Conservation (phyloP, 2,113 vertebrate species). For the Gadus macrocephalus region DNA sequence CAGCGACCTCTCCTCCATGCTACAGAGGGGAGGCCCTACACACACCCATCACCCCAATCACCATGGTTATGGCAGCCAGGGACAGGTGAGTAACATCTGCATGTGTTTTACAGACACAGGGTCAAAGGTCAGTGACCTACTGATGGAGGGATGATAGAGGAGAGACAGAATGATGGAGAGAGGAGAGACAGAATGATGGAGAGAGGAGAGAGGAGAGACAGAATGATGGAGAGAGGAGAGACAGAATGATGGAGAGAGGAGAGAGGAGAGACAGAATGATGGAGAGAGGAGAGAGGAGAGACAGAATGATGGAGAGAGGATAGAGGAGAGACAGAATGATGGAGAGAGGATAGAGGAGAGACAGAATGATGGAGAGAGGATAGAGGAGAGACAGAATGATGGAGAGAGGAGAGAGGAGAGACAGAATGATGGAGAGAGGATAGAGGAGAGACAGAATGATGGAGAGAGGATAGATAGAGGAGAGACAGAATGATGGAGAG, state of each 20-base stretch:
- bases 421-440: background rate
- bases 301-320: background rate
- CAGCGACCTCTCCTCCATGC: slow-evolving; percentile 68
- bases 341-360: background rate
- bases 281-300: background rate
- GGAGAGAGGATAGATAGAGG: background rate
- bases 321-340: background rate
- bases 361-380: background rate
- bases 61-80: slow-evolving; percentile 66
- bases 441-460: background rate
- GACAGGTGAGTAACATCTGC: slow-evolving; percentile 73
- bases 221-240: background rate
- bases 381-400: background rate
- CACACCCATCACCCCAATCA: slow-evolving; percentile 63
- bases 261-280: background rate
- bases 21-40: slow-evolving; percentile 62
- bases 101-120: too few species aligned
- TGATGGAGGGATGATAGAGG: background rate
- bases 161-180: background rate
- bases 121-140: too few species aligned
- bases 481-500: background rate
- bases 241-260: background rate
- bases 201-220: background rate
- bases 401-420: background rate
- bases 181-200: background rate